phyloP scores from a whole-genome alignment of 2,888 invertebrate genomes.

The Melipona beecheii region DNA sequence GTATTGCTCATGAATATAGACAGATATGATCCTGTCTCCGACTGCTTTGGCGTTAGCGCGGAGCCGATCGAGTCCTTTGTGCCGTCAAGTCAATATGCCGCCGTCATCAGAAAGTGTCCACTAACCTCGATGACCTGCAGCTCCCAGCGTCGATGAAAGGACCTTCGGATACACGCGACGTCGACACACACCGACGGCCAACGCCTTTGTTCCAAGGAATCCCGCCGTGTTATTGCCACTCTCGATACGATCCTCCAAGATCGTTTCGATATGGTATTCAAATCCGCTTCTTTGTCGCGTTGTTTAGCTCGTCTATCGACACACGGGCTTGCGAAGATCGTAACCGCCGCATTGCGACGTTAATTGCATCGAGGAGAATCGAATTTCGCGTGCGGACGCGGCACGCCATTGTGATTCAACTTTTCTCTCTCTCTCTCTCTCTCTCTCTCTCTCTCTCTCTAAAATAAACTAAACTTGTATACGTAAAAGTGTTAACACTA shows the following conservation, averaged over 20 bases:
- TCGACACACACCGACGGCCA: background rate
- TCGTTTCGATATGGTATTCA: constrained; percentile 12
- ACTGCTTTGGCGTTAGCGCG: constrained; percentile 64
- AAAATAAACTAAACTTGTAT: too few relatives aligned
- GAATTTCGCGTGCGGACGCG: background rate
- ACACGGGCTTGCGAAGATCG: background rate
- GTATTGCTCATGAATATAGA: constrained; percentile 75
- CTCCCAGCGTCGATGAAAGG: constrained; percentile 41
- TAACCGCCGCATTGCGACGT: too few relatives aligned
- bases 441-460: too few relatives aligned
- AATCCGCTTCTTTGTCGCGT: background rate
- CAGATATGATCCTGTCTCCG: constrained; percentile 72
- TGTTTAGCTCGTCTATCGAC: background rate
- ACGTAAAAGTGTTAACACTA: too few relatives aligned
- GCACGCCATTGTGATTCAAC: too few relatives aligned
- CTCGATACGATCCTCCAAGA: constrained; percentile 5
- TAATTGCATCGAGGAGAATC: background rate
- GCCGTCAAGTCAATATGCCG: constrained; percentile 63
- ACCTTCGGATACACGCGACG: constrained; percentile 15
- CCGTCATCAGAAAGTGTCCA: constrained; percentile 59
- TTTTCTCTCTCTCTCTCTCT: too few relatives aligned
- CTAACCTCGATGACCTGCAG: constrained; percentile 52
- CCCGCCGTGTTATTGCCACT: constrained; percentile 30
- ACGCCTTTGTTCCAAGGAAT: constrained; percentile 40
- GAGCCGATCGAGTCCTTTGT: constrained; percentile 66